Conservation (phyloP, 2,113 vertebrate genomes). For the Poecile atricapillus region DNA sequence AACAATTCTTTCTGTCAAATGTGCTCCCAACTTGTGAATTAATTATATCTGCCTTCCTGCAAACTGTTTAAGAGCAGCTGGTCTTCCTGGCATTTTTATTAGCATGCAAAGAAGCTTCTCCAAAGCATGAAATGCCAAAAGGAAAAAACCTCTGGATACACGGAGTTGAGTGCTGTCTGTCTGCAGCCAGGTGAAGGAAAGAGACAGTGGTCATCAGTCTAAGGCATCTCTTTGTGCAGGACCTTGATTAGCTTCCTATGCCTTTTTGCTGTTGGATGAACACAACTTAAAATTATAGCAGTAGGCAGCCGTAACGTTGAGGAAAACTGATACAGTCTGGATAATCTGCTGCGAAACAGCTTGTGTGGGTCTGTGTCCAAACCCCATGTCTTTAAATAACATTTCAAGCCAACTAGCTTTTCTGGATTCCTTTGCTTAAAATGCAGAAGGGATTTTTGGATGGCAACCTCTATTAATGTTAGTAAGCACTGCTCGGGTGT, state of each 20-base stretch:
- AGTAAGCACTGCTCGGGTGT: neutral
- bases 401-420: neutral
- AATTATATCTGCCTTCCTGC: conserved; percentile 19
- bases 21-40: conserved; percentile 45
- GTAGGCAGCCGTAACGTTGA: neutral
- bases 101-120: conserved; percentile 22
- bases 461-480: neutral
- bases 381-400: conserved; percentile 12
- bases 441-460: neutral
- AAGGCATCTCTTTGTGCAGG: neutral
- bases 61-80: conserved; percentile 27
- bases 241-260: neutral
- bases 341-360: conserved; percentile 17
- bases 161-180: neutral
- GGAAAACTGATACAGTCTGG: conserved; percentile 4
- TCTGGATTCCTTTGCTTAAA: neutral
- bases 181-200: neutral
- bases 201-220: neutral
- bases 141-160: neutral
- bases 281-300: neutral
- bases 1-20: conserved; percentile 19
- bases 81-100: conserved; percentile 37
- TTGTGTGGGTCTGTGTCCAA: conserved; percentile 18
- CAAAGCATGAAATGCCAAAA: neutral
- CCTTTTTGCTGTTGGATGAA: neutral